phyloP scores from a whole-genome alignment of 2,888 invertebrate genomes.

The Orthosia cruda region DNA sequence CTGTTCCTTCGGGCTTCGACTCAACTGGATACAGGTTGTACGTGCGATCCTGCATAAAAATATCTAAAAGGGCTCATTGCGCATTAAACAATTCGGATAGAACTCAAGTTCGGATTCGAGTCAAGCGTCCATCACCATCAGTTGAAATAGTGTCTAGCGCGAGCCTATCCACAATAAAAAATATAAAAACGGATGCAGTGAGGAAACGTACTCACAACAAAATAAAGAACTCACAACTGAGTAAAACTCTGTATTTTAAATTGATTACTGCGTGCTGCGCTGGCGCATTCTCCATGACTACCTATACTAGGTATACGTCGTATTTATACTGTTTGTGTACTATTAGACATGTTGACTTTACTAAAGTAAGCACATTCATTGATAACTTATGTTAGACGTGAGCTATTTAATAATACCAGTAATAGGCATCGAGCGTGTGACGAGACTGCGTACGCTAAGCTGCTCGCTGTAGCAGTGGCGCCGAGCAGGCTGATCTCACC shows the following conservation, averaged over 20 bases:
- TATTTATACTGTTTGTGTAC: conserved; percentile 6
- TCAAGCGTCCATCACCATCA: no score
- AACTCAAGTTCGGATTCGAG: no score
- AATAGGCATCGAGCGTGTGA: conserved; percentile 57
- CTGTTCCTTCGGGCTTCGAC: background rate
- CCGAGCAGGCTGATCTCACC: conserved; percentile 5
- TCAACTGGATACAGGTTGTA: background rate
- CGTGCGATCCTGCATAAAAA: background rate
- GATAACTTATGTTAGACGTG: conserved; percentile 65
- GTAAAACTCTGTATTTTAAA: no score
- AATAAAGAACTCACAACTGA: no score
- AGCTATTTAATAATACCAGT: conserved; percentile 63
- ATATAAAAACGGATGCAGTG: no score
- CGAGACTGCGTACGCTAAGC: conserved; percentile 31
- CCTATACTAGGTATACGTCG: no score
- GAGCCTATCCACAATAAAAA: no score
- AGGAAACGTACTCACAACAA: no score
- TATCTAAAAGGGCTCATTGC: no score
- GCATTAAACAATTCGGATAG: no score
- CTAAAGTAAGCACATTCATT: conserved; percentile 65
- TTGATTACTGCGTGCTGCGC: background rate
- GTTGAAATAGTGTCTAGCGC: no score
- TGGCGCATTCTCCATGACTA: background rate
- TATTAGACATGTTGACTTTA: conserved; percentile 20
- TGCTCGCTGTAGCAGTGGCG: background rate